Conservation (phyloP, 2,888 invertebrate genomes). For the Drosophila mayaguana region DNA sequence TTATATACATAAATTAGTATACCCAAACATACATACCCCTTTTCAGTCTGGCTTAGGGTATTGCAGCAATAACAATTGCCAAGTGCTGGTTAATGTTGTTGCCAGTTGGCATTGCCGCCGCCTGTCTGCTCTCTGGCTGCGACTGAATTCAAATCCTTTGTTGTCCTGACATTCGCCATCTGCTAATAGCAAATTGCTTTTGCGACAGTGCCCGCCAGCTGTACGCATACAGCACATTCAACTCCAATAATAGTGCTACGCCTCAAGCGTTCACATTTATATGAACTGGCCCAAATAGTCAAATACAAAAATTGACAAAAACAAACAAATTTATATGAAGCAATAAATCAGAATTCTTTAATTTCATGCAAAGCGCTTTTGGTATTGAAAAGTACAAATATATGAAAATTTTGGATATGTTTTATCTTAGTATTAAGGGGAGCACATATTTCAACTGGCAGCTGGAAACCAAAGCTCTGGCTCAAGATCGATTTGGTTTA, state of each 20-base stretch:
- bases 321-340: neutral
- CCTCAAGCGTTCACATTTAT: conserved; percentile 1
- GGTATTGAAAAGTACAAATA: neutral
- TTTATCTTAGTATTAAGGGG: neutral
- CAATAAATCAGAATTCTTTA: conserved; percentile 32
- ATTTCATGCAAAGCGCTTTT: conserved; percentile 1
- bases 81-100: conserved; percentile 54
- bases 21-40: too few relatives aligned
- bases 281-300: neutral
- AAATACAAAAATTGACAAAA: neutral
- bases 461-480: neutral
- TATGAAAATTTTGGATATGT: neutral
- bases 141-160: conserved; percentile 53
- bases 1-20: neutral
- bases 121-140: conserved; percentile 10
- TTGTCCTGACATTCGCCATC: conserved; percentile 35
- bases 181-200: conserved; percentile 54
- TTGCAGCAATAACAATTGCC: conserved; percentile 18
- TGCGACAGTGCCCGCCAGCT: conserved; percentile 47
- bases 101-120: conserved; percentile 23
- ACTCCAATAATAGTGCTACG: conserved; percentile 24
- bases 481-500: conserved; percentile 13
- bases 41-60: neutral
- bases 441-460: neutral
- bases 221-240: conserved; percentile 21